Conservation (phyloP, 2,888 invertebrate species). For the Epicampocera succincta region DNA sequence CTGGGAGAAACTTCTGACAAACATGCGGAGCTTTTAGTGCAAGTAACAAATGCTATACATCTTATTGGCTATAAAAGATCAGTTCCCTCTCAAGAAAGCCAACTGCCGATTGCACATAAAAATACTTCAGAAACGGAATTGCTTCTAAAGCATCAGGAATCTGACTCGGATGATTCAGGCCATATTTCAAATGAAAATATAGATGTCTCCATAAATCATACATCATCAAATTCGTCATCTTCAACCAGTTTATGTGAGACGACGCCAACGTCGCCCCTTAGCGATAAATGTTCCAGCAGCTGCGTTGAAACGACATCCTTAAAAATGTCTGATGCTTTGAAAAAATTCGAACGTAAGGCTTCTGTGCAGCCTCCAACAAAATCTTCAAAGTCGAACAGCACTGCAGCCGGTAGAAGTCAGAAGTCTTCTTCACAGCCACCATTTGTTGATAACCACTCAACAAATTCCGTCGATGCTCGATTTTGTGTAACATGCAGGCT, state of each 20-base stretch:
- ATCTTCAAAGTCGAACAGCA: not conserved
- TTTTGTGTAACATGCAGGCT: conserved; percentile 72
- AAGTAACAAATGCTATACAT: conserved; percentile 70
- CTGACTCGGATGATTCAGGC: conserved; percentile 90
- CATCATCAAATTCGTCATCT: conserved; percentile 52
- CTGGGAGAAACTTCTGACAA: conserved; percentile 79
- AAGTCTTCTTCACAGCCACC: not conserved
- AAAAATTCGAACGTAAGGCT: conserved; percentile 77
- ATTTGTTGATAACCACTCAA: no score
- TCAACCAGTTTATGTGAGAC: conserved; percentile 29
- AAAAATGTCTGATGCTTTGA: conserved; percentile 77
- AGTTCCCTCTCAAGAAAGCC: conserved; percentile 13
- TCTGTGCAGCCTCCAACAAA: not conserved
- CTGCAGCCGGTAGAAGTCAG: not conserved
- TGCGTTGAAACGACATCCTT: conserved; percentile 70
- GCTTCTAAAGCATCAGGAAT: conserved; percentile 58
- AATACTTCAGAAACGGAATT: conserved; percentile 11
- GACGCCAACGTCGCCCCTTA: conserved; percentile 64
- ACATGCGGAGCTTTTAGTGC: conserved; percentile 78
- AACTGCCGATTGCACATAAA: not conserved
- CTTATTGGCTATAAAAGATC: conserved; percentile 22
- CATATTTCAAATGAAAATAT: conserved; percentile 89
- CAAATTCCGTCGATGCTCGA: conserved; percentile 3
- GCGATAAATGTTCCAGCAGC: conserved; percentile 13
- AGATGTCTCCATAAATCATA: conserved; percentile 77